Evolutionary conservation across 2,113 vertebrate genomes (phyloP).

Genomic region (Cyanoramphus novaezelandiae): DNA sequence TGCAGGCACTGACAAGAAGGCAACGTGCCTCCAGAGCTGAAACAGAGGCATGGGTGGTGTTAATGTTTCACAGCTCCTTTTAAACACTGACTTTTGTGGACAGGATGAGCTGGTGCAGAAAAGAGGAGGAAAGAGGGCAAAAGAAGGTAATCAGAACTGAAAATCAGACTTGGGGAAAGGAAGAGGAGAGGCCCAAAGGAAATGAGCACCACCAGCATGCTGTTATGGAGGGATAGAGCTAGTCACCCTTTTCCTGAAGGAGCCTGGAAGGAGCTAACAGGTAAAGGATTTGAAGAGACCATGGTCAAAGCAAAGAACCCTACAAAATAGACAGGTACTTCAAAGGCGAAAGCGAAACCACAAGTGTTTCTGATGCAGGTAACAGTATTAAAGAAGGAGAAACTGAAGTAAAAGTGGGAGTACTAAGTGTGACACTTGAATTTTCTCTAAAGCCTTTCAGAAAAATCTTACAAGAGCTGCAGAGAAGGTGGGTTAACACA

Average conservation of each 20-base stretch:
- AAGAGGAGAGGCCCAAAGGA: not conserved
- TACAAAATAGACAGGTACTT: not conserved
- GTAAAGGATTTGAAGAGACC: not conserved
- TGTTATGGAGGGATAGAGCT: fast-evolving
- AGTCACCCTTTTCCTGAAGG: not conserved
- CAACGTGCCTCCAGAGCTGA: not conserved
- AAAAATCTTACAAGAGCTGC: not conserved
- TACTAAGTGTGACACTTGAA: not conserved
- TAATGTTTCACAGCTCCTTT: not conserved
- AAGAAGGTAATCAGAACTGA: not conserved
- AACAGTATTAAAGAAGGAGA: not conserved
- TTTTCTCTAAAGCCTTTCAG: not conserved
- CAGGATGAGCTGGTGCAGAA: not conserved
- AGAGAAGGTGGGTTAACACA: not conserved
- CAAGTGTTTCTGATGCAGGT: fast-evolving
- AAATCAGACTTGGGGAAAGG: not conserved
- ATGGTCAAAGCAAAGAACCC: not conserved
- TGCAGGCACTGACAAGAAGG: not conserved
- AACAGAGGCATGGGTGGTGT: too few species aligned
- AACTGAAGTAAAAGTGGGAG: not conserved
- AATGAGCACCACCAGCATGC: not conserved
- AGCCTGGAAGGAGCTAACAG: not conserved
- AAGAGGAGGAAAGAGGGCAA: not conserved
- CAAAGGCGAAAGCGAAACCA: not conserved
- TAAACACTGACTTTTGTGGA: not conserved